Conservation (phyloP, 2,797 vertebrate genomes). For the Leucoraja ocellata region DNA sequence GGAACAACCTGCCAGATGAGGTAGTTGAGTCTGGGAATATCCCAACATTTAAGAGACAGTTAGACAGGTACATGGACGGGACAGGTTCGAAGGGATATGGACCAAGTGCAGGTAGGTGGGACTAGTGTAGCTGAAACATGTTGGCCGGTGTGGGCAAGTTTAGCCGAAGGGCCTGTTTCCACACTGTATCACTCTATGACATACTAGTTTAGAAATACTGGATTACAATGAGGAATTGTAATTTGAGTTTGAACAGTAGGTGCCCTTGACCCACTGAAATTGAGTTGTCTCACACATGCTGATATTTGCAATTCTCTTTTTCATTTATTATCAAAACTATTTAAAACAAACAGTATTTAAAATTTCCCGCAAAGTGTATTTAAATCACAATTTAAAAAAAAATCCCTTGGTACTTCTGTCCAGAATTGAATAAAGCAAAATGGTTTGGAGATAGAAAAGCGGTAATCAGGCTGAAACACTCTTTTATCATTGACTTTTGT, state of each 20-base stretch:
- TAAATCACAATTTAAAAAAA: neutral
- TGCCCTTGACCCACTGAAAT: constrained; percentile 7
- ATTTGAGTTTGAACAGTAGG: neutral
- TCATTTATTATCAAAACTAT: neutral
- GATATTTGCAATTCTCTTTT: neutral
- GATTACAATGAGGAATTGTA: constrained; percentile 9
- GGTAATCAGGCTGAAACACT: neutral
- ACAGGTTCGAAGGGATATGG: too few species aligned
- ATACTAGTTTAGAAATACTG: neutral
- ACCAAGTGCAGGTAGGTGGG: too few species aligned
- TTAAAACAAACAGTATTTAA: constrained; percentile 19
- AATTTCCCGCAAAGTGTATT: neutral
- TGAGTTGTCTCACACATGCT: neutral
- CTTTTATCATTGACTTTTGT: neutral
- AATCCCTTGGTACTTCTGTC: neutral
- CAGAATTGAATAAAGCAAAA: neutral
- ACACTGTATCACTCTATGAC: neutral
- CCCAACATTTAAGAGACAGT: too few species aligned
- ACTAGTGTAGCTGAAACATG: too few species aligned
- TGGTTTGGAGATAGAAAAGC: neutral
- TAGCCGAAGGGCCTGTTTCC: too few species aligned
- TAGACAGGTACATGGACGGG: too few species aligned
- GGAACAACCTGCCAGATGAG: too few species aligned
- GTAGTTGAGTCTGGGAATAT: too few species aligned
- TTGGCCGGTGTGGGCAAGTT: too few species aligned